Evolutionary conservation across 30 jellyfish, hydroid and myxozoan species (phyloP).

Genomic region (Aurelia aurita): DNA sequence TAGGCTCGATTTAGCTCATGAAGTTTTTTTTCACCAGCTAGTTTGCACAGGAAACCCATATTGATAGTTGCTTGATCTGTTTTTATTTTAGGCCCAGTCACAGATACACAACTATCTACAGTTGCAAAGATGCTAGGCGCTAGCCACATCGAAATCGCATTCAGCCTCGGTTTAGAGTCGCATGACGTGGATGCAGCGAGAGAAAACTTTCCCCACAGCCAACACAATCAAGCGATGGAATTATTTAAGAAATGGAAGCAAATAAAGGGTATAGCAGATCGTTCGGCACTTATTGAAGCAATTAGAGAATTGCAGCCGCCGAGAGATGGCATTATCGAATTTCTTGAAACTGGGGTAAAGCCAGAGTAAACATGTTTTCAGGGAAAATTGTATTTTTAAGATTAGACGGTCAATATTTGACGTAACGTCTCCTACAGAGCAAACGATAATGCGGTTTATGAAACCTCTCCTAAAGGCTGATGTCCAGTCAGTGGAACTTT

Average conservation of each 20-base stretch:
- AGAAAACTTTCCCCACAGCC: conserved; percentile 5
- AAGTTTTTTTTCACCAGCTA: not conserved
- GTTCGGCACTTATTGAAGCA: conserved; percentile 5
- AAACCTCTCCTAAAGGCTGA: too few species aligned
- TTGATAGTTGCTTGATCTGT: not conserved
- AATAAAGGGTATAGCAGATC: conserved; percentile 19
- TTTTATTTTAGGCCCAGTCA: conserved; percentile 30
- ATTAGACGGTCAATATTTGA: too few species aligned
- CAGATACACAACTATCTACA: conserved; percentile 30
- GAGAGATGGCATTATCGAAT: not conserved
- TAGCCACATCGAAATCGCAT: conserved; percentile 38
- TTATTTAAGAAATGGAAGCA: conserved; percentile 37
- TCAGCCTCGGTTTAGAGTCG: conserved; percentile 15
- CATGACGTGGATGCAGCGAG: conserved; percentile 8
- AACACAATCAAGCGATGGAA: conserved; percentile 35
- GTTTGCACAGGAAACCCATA: too few species aligned
- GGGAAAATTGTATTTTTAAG: too few species aligned
- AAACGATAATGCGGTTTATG: too few species aligned
- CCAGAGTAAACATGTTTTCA: not conserved
- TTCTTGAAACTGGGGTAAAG: not conserved
- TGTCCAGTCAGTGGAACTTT: too few species aligned
- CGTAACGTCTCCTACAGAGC: too few species aligned
- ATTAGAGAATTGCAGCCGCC: not conserved
- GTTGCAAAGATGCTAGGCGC: conserved; percentile 48
- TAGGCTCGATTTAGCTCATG: not conserved